phyloP scores from a whole-genome alignment of 2,888 invertebrate genomes.

The Chymomyza procnemis region DNA sequence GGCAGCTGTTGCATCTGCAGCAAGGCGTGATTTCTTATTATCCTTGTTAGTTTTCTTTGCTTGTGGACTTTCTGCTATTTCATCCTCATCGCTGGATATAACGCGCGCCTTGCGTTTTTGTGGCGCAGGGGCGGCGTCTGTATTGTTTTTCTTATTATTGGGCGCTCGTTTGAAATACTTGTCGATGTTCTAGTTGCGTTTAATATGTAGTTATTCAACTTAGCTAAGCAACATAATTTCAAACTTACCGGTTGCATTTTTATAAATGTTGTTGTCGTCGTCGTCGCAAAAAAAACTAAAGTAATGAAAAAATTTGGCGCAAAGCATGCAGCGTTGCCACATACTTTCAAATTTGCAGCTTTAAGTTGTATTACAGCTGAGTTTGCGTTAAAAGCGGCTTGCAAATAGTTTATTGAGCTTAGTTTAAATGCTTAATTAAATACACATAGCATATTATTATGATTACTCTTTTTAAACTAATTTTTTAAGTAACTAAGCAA shows the following conservation, averaged over 20 bases:
- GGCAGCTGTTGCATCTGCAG: constrained; percentile 28
- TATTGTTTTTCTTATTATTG: constrained; percentile 27
- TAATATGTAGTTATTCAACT: background rate
- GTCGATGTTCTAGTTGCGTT: constrained; percentile 63
- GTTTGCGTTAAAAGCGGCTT: background rate
- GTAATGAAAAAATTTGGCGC: background rate
- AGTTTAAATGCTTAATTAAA: background rate
- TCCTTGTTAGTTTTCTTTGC: constrained; percentile 67
- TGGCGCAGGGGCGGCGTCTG: constrained; percentile 30
- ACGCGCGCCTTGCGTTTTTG: constrained; percentile 75
- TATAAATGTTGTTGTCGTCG: no score
- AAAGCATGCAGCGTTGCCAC: background rate
- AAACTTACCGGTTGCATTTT: constrained; percentile 70
- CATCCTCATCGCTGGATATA: constrained; percentile 81
- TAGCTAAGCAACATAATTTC: background rate
- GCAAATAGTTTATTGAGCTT: background rate
- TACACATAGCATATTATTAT: background rate
- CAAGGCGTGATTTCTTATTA: constrained; percentile 78
- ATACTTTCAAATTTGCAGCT: background rate
- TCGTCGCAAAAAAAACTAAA: no score
- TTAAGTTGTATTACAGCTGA: background rate
- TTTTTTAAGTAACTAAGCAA: background rate
- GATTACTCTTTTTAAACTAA: background rate
- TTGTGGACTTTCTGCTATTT: constrained; percentile 81
- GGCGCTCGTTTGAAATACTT: constrained; percentile 61